Percentiles rank a stretch among this genome's conserved stretches.
phyloP scores from a whole-genome alignment of 2,888 invertebrate species.

The Heliconius cydno region DNA sequence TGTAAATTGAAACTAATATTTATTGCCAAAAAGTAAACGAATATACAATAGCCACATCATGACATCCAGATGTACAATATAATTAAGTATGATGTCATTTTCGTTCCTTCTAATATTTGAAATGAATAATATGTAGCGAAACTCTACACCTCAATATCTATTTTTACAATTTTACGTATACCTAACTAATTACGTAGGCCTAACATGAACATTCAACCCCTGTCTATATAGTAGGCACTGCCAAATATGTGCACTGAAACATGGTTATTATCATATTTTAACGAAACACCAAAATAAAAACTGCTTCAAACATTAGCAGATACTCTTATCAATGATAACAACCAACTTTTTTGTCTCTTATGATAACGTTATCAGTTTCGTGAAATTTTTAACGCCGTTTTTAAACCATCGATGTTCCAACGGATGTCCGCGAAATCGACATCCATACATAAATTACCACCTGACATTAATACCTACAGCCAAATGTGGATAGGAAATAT shows the following conservation, averaged over 20 bases:
- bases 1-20: not conserved
- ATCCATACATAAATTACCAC: slow-evolving; percentile 26
- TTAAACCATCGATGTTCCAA: slow-evolving; percentile 8
- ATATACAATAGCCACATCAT: not conserved
- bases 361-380: slow-evolving; percentile 20
- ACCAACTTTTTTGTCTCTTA: not conserved
- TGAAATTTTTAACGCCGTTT: not conserved
- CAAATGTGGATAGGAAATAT: slow-evolving; percentile 32
- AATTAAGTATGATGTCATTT: slow-evolving; percentile 7
- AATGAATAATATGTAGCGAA: not conserved
- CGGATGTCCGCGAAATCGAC: slow-evolving; percentile 28
- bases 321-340: slow-evolving; percentile 24
- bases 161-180: not conserved
- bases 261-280: not conserved
- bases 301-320: not conserved
- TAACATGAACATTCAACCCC: slow-evolving; percentile 2
- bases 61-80: not conserved
- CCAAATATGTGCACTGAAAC: not conserved
- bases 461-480: slow-evolving; percentile 18
- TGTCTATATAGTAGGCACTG: not conserved
- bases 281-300: not conserved
- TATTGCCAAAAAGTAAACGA: not conserved
- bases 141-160: not conserved
- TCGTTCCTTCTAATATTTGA: not conserved
- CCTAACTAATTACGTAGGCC: too few relatives aligned